A percentile compares a stretch with the other conserved stretches of the same genome.
These are phyloP conservation scores for Dendropsophus ebraccatus DNA, from an alignment of 2,113 vertebrate species.

Conservation along the genomic window DNA sequence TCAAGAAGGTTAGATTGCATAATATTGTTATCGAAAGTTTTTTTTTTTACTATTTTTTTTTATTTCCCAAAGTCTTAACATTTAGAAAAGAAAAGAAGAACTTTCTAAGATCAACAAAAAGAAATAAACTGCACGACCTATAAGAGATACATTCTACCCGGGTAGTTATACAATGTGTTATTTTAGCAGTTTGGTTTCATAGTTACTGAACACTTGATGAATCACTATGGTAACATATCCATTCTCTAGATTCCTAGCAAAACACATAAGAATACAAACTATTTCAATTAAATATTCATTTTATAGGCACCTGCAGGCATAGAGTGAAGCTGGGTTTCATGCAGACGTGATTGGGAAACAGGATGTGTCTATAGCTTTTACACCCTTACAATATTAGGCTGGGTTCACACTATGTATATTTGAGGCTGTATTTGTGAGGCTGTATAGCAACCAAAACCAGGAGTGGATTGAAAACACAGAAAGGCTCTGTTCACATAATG, in stretches of 20 bases:
- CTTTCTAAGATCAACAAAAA: neutral
- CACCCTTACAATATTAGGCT: neutral
- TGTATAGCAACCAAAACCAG: too few relatives aligned
- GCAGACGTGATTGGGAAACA: slow-evolving; percentile 25
- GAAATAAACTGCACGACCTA: neutral
- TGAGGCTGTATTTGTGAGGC: too few relatives aligned
- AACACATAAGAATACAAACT: slow-evolving; percentile 28
- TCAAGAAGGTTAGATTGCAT: neutral
- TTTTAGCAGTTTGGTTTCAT: slow-evolving; percentile 20
- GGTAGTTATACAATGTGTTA: neutral
- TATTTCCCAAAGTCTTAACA: neutral
- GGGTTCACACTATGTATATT: too few relatives aligned
- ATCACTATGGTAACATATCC: slow-evolving; percentile 46
- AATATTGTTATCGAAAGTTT: neutral
- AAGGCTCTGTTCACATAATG: too few relatives aligned
- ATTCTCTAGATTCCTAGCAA: slow-evolving; percentile 17
- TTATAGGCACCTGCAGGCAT: slow-evolving; percentile 38
- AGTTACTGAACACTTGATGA: slow-evolving; percentile 9
- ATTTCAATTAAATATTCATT: slow-evolving; percentile 40
- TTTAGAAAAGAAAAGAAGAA: neutral
- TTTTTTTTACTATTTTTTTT: neutral
- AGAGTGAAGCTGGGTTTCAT: slow-evolving; percentile 23
- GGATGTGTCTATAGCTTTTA: slow-evolving; percentile 21
- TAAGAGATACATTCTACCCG: neutral
- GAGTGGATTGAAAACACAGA: too few relatives aligned